A percentile compares a stretch with the other conserved stretches of the same genome.
Conservation (phyloP, 1,140 invertebrate species). For the Calycopis cecrops region DNA sequence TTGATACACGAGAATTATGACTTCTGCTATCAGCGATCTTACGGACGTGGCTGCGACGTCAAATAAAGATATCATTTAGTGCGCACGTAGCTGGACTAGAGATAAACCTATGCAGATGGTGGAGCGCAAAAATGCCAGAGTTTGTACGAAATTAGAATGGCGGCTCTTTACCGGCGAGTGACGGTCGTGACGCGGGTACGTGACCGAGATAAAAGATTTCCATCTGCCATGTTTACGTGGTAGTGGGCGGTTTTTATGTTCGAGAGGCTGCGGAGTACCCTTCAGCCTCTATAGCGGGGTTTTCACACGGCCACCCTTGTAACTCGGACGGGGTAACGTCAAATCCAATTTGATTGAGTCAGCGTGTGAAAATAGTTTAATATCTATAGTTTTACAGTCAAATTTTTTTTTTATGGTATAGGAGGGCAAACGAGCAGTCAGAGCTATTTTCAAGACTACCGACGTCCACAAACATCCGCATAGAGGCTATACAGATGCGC, state of each 20-base stretch:
- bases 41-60: constrained; percentile 50
- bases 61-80: constrained; percentile 60
- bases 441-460: too few relatives aligned
- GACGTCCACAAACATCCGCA: too few relatives aligned
- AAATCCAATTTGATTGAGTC: too few relatives aligned
- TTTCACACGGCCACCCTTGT: constrained; percentile 60
- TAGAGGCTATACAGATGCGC: too few relatives aligned
- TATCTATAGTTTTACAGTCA: too few relatives aligned
- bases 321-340: constrained; percentile 54
- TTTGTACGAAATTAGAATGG: constrained; percentile 72
- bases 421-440: too few relatives aligned
- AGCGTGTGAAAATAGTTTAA: too few relatives aligned
- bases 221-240: constrained; percentile 73
- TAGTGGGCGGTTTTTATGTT: constrained; percentile 72
- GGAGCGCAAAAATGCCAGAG: constrained; percentile 64
- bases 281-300: constrained; percentile 41
- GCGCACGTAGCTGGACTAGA: constrained; percentile 42
- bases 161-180: constrained; percentile 68
- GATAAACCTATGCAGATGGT: constrained; percentile 48
- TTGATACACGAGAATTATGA: constrained; percentile 8
- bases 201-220: constrained; percentile 74
- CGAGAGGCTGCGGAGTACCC: constrained; percentile 57
- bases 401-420: too few relatives aligned
- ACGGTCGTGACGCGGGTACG: constrained; percentile 71
- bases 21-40: constrained; percentile 41